phyloP scores from a whole-genome alignment of 2,113 vertebrate genomes.

The Trogon surrucura region DNA sequence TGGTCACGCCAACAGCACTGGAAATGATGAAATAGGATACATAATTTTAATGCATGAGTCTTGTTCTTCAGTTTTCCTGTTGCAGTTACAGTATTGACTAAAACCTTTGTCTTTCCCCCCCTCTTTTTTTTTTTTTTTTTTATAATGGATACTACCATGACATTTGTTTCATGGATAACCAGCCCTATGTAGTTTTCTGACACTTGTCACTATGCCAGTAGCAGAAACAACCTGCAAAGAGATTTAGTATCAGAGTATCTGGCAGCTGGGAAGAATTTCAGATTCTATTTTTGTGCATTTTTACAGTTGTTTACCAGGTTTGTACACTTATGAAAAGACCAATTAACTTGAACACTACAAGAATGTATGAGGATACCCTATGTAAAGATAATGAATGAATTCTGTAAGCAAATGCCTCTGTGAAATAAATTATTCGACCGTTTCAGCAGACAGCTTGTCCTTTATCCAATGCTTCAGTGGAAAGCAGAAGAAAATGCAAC shows the following conservation, averaged over 20 bases:
- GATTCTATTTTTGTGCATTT: not conserved
- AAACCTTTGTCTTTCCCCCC: not conserved
- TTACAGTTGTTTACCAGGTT: not conserved
- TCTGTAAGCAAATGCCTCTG: not conserved
- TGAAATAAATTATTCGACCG: conserved; percentile 20
- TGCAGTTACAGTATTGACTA: not conserved
- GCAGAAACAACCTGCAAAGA: not conserved
- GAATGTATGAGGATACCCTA: not conserved
- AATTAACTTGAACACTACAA: not conserved
- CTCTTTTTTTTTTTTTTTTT: too few species aligned
- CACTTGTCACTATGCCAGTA: not conserved
- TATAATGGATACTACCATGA: not conserved
- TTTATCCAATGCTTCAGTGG: conserved; percentile 16
- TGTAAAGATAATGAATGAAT: conserved; percentile 1
- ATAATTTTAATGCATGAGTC: not conserved
- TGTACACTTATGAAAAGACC: not conserved
- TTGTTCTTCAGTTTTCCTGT: not conserved
- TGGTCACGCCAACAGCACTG: not conserved
- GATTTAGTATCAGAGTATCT: not conserved
- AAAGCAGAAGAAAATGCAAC: conserved; percentile 21
- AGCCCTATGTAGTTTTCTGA: not conserved
- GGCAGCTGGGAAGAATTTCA: not conserved
- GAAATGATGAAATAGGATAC: not conserved
- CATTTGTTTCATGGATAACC: not conserved
- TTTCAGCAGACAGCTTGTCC: conserved; percentile 26